These are phyloP conservation scores for Paramormyrops kingsleyae DNA, from an alignment of 2,113 vertebrate species.

Conservation along the genomic window DNA sequence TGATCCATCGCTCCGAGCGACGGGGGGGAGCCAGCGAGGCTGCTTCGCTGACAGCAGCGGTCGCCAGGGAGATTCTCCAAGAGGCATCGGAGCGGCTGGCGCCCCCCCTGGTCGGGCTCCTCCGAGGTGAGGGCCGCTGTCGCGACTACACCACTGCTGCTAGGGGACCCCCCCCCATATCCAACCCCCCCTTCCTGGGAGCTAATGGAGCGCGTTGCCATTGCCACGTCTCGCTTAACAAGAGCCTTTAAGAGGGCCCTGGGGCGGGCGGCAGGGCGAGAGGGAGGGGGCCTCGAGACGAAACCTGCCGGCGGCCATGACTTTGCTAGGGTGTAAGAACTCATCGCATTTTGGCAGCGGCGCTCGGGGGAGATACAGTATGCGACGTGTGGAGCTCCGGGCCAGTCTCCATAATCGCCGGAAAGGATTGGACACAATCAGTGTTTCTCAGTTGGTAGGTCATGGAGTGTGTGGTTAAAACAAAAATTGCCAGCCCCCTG, in stretches of 20 bases:
- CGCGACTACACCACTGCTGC: slow-evolving; percentile 17
- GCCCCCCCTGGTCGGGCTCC: slow-evolving; percentile 77
- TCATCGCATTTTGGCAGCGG: slow-evolving; percentile 38
- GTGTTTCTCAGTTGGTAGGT: not conserved
- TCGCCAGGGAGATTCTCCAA: slow-evolving; percentile 83
- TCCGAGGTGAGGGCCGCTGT: slow-evolving; percentile 82
- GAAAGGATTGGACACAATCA: not conserved
- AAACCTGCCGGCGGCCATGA: not conserved
- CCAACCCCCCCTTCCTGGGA: slow-evolving; percentile 52
- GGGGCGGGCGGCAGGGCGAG: slow-evolving; percentile 70
- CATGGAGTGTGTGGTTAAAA: not conserved
- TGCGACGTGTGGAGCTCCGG: not conserved
- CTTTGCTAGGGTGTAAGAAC: slow-evolving; percentile 55
- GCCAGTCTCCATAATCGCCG: not conserved
- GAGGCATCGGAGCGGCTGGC: slow-evolving; percentile 82
- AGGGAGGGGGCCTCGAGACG: slow-evolving; percentile 54
- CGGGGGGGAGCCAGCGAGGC: slow-evolving; percentile 56
- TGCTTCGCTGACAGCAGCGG: slow-evolving; percentile 63
- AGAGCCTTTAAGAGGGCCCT: slow-evolving; percentile 68
- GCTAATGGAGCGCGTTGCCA: slow-evolving; percentile 82
- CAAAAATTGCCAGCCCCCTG: not conserved
- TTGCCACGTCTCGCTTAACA: slow-evolving; percentile 89
- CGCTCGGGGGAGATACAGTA: not conserved
- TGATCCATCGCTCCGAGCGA: slow-evolving; percentile 72
- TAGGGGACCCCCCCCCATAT: not conserved